Base-by-base conservation (phyloP, 2,888 invertebrate species). In the Ectemnius continuus region DNA sequence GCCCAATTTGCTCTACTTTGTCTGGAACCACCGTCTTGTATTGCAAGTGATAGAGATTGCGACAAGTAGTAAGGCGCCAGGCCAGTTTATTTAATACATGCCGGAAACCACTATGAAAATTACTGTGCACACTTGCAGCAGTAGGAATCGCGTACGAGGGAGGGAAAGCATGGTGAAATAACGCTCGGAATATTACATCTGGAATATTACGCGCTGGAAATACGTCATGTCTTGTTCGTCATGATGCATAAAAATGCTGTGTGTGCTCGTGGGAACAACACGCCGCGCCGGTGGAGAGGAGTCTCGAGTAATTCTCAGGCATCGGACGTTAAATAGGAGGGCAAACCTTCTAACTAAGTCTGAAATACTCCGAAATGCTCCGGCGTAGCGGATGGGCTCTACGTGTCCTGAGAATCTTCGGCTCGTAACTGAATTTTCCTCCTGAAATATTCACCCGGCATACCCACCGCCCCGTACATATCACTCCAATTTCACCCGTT, bases 291-390 rank as follows among this genome's bases (percentile, higher is more conserved):
- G 70, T 70, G 64, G 67, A 71, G 75, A 76, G 70, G 36, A 75
- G 68, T 68, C 62, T 36, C 70, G 71, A 67, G 59, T 61, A 74
- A 82, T 76, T 81, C 73, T 70, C 71, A 58, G 73, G 73, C 82
- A 78, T 78, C 82, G 70, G 80, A 82, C 80, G 80, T 82, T 88
- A 88, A 88, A 88, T 85, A 86, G 87, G 82, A 85, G 84, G 85
- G 88, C 87, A 88, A 88, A 88, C 88, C 87, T 87, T 88, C 88
- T 88, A 88, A 88, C 88, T 88, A 88, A 88, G 87, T 88, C 88
- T 84, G 85, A 86, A 85, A 86, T 86, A 85, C 86, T 85, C 81
- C 73, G 81, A 84, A 84, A 82, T 80, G 79, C 79, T 75, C 65
- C 70, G 67, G 58, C 77, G 82, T 73, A 76, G 62, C 74, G 79